These are phyloP conservation scores for Tonatia bakeri DNA, from an alignment of 2,113 vertebrate species.

Conservation along the genomic window DNA sequence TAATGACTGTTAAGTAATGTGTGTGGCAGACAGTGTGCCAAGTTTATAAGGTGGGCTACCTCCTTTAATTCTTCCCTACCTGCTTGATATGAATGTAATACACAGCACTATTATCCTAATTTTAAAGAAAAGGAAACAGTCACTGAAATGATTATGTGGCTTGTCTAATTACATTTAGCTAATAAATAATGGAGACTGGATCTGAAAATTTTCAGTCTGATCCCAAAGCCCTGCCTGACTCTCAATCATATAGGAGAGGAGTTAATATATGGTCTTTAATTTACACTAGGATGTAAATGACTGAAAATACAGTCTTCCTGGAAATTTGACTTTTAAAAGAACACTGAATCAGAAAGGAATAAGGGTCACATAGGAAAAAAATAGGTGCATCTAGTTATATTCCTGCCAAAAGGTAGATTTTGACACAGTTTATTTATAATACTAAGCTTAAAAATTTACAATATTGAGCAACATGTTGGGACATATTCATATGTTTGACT, in stretches of 20 bases:
- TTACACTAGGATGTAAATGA: slow-evolving; percentile 9
- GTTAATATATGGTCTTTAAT: neutral
- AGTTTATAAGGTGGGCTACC: neutral
- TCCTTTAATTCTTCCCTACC: neutral
- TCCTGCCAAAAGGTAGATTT: neutral
- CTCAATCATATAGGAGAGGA: neutral
- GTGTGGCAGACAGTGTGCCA: neutral
- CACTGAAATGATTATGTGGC: neutral
- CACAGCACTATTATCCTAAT: neutral
- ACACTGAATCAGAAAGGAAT: neutral
- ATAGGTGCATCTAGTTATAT: neutral
- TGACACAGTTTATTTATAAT: neutral
- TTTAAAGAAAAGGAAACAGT: neutral
- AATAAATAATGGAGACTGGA: neutral
- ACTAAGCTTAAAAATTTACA: neutral
- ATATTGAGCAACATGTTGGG: neutral
- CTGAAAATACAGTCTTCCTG: neutral
- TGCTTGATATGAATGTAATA: neutral
- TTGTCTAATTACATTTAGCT: neutral
- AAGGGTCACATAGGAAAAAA: neutral
- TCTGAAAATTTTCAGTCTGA: neutral
- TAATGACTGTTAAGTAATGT: neutral
- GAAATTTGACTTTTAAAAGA: neutral
- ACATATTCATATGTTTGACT: neutral
- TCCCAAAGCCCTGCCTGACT: neutral